Conservation (phyloP, 2,113 vertebrate species). For the human (Homo sapiens) region GRCh38 chr4:30981501-30982000, state of each 20-base stretch:
- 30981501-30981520: constrained; percentile 46
- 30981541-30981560: constrained; percentile 70
- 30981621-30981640: constrained; percentile 65
- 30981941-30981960: neutral
- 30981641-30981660: constrained; percentile 63
- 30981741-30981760: neutral
- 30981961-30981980: neutral
- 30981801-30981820: neutral
- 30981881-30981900: neutral
- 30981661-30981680: constrained; percentile 18
- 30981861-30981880: neutral
- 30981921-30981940: neutral
- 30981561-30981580: constrained; percentile 69
- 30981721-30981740: neutral
- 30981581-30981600: constrained; percentile 44
- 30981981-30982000: neutral
- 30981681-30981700: constrained; percentile 42
- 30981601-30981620: constrained; percentile 55
- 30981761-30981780: constrained; percentile 12
- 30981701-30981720: constrained; percentile 64
- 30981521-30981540: neutral
- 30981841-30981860: neutral
- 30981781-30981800: neutral
- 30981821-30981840: neutral
- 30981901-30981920: neutral